Base-by-base conservation (phyloP, 35 echinoderm and acorn worm species). In the Apostichopus californicus region DNA sequence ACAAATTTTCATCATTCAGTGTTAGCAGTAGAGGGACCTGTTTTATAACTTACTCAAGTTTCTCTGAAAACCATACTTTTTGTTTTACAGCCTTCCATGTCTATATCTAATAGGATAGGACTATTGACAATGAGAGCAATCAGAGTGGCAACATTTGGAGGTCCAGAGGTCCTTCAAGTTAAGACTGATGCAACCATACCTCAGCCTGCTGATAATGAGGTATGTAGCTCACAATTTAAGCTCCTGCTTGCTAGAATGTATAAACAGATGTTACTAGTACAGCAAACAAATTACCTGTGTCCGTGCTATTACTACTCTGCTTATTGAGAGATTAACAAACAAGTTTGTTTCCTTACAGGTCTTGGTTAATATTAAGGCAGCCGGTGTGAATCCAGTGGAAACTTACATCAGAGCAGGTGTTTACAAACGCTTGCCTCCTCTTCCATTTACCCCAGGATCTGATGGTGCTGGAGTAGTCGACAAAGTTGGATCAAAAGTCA, bases 371-470 rank as follows among this genome's bases (percentile, higher is more conserved):
- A 89, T 99, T 56, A 73, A 90, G 20, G 95, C 97, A 26, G 93
- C 91, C 78, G 97, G 97, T 66, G 83, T 99, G 1, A 99, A 99
- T 83, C 97, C 97, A 55, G 97, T 99, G 46, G 97, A 99, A 34
- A 99, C 97, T 1, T 99, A 99, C 58, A 91, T 99, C 72, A 92
- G 97, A 75, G 75, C 93, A 52, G 97, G 97, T 57, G 84, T 64
- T 3, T 86, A 91, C 57, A 73, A 81, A 20, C 80, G 78, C 3
- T 54, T 93, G 54, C 97, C 97, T 9, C 8, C 59, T n/a, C 86
- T 99, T 14, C 97, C 97, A 17, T 99, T 90, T 84, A 99, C 95
- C 20, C 97, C 97, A 73, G 97, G 97, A 21, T 78, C 70, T n/a
- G 97, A 98, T 90, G 83, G 90, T 77, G 94, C 97, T 75, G 97